Percentiles rank a stretch among this genome's conserved stretches.
Conservation (phyloP, 2,113 vertebrate genomes). For the Podocnemis expansa region DNA sequence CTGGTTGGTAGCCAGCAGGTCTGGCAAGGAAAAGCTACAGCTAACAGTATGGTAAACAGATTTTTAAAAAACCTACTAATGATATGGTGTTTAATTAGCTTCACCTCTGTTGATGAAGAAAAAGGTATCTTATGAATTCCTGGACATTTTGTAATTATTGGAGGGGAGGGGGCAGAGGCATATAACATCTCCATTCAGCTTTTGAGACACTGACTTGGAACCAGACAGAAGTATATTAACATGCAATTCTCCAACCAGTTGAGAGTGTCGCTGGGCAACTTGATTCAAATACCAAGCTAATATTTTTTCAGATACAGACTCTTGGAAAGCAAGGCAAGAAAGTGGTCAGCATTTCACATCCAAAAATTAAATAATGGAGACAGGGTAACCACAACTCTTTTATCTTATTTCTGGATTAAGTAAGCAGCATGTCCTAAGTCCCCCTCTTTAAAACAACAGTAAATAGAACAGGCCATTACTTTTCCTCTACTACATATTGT, state of each 20-base stretch:
- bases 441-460: background rate
- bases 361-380: background rate
- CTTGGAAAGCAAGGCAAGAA: background rate
- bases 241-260: background rate
- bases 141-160: background rate
- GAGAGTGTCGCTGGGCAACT: background rate
- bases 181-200: background rate
- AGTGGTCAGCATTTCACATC: background rate
- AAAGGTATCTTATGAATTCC: background rate
- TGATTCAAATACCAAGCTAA: background rate
- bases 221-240: background rate
- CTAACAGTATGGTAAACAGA: background rate
- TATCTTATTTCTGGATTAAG: background rate
- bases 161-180: too few species aligned
- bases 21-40: background rate
- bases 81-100: background rate
- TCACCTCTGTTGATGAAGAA: background rate
- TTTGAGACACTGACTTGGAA: background rate
- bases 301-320: background rate
- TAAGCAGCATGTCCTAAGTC: background rate
- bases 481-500: background rate
- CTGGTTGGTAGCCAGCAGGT: background rate
- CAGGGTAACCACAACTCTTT: background rate
- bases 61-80: background rate
- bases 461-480: background rate